Conservation (phyloP, 2,797 vertebrate genomes). For the Cuniculus paca region DNA sequence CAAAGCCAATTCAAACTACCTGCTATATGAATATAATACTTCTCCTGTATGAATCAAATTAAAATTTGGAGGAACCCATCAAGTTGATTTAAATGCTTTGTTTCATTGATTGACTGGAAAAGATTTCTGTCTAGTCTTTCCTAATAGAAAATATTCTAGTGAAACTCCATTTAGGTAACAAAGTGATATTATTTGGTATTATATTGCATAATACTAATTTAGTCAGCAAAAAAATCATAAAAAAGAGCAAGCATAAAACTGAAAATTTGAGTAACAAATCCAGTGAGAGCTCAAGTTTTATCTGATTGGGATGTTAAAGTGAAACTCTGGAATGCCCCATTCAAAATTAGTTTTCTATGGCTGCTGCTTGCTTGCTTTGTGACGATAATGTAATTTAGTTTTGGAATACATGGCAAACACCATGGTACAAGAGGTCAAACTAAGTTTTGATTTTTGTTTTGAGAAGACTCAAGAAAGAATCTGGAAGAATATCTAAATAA, state of each 20-base stretch:
- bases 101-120: background rate
- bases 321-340: constrained; percentile 70
- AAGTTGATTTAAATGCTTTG: background rate
- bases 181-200: constrained; percentile 6
- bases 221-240: constrained; percentile 25
- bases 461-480: constrained; percentile 71
- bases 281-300: constrained; percentile 21
- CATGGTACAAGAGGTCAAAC: constrained; percentile 65
- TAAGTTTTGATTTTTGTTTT: constrained; percentile 75
- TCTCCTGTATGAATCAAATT: background rate
- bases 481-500: constrained; percentile 59
- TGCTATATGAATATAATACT: background rate
- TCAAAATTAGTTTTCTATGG: constrained; percentile 72
- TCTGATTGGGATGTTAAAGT: constrained; percentile 9
- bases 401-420: constrained; percentile 68
- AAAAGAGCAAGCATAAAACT: background rate
- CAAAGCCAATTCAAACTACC: background rate
- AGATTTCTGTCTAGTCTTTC: background rate
- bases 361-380: constrained; percentile 72
- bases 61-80: background rate
- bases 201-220: constrained; percentile 37
- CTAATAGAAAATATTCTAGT: constrained; percentile 42
- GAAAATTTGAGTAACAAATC: background rate
- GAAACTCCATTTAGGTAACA: constrained; percentile 41
- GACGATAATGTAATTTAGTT: constrained; percentile 67